Percentiles rank a stretch among this genome's conserved stretches.
Evolutionary conservation across 1,140 invertebrate genomes (phyloP).

Genomic region (Drosophila guanche): DNA sequence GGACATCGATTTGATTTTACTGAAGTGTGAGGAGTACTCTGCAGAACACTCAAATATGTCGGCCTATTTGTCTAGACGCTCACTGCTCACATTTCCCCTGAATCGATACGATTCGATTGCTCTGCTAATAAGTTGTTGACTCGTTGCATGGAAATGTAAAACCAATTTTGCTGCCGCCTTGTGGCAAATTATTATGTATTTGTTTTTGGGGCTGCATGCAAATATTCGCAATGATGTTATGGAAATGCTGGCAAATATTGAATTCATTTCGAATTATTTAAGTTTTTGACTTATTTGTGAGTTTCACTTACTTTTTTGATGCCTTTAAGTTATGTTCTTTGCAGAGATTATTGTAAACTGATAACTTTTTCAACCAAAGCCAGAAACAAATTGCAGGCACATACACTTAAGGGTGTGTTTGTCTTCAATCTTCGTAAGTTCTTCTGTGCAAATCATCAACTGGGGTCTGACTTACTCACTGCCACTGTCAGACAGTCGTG

Average conservation of each 20-base stretch:
- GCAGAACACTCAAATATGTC: slow-evolving; percentile 20
- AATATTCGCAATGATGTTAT: not conserved
- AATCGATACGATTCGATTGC: slow-evolving; percentile 3
- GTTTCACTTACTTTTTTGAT: too few relatives aligned
- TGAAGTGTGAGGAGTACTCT: slow-evolving; percentile 25
- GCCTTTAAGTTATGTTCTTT: too few relatives aligned
- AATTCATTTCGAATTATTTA: too few relatives aligned
- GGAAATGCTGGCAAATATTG: not conserved
- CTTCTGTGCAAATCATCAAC: slow-evolving; percentile 16
- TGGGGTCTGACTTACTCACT: slow-evolving; percentile 27
- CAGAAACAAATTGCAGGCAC: not conserved
- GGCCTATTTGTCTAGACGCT: slow-evolving; percentile 42
- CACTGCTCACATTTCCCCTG: too few relatives aligned
- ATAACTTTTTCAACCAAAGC: too few relatives aligned
- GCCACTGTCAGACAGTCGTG: slow-evolving; percentile 17
- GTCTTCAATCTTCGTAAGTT: slow-evolving; percentile 2
- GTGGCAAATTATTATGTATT: slow-evolving; percentile 14
- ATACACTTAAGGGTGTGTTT: not conserved
- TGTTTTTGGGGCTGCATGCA: not conserved
- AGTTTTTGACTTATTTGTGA: too few relatives aligned
- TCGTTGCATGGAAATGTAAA: slow-evolving; percentile 5
- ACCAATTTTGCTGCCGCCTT: not conserved
- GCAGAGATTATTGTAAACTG: too few relatives aligned
- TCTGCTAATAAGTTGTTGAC: not conserved
- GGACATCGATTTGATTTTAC: slow-evolving; percentile 23